Base-by-base conservation (phyloP, 2,113 vertebrate genomes). In the Leucopternis melanops region DNA sequence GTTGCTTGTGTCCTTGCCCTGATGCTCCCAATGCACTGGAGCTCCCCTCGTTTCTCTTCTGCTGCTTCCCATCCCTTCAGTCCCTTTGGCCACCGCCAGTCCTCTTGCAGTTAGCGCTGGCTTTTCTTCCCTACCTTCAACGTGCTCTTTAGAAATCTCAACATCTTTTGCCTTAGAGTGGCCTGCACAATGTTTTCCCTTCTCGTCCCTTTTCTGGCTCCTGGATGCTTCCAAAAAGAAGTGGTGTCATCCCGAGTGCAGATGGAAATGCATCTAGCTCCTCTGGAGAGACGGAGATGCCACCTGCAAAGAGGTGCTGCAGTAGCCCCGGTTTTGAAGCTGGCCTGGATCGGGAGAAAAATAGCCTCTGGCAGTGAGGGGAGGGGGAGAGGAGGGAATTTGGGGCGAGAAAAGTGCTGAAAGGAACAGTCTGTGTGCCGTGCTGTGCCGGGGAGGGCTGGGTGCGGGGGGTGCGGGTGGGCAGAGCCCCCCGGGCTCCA, bases 341-440 rank as follows among this genome's bases (percentile, higher is more conserved):
- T 83, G 93, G 47, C 73, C 63, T 90, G 81, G 62, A 90, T 89
- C 34, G 25, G 91, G 61, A 95, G 78, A 72, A 83, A 95, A 91
- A 95, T 61, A 96, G 81, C 83, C 89, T 91, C 91, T 81, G 88
- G 80, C 88, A 90, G 72, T 1, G 23, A 91, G 63, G 40, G 36
- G 50, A 75, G 73, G 71, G 49, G 65, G 45, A 77, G 83, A 81
- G 63, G 31, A 29, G 86, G 70, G 84, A 94, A 88, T 89, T 87
- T 84, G 85, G 86, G 86, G 71, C 0, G 62, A 81, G 19, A 69
- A 78, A 36, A 81, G 61, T 31, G 69, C 66, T 91, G 91, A 95
- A 86, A 92, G 93, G 89, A 97, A 25, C 93, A 95, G 66, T 67
- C 81, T 94, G 95, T 88, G 50, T 34, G 5, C 14, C 27, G 10